phyloP scores from a whole-genome alignment of 2,113 vertebrate species.

The Sturnus vulgaris region DNA sequence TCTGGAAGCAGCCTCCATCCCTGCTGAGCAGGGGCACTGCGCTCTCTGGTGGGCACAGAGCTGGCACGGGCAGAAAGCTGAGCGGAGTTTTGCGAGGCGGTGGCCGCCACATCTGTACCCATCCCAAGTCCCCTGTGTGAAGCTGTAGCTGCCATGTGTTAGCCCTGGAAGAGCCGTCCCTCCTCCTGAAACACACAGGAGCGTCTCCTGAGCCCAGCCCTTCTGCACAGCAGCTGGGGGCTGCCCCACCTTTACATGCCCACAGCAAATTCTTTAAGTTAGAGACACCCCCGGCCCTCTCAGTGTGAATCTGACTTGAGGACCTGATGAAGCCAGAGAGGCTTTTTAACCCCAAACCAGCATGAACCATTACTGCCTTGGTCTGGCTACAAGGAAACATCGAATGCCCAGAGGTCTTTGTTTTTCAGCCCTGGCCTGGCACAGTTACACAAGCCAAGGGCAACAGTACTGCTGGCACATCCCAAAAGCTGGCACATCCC shows the following conservation, averaged over 20 bases:
- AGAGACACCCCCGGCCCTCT: rapidly evolving
- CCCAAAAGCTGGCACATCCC: neutral
- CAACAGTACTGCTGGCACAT: neutral
- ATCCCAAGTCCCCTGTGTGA: rapidly evolving
- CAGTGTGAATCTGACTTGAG: rapidly evolving
- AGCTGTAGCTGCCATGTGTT: rapidly evolving
- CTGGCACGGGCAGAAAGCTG: neutral
- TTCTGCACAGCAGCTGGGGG: neutral
- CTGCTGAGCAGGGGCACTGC: neutral
- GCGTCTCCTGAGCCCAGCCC: rapidly evolving
- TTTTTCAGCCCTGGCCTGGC: neutral
- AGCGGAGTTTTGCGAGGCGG: too few relatives aligned
- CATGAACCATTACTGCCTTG: too few relatives aligned
- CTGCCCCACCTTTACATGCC: rapidly evolving
- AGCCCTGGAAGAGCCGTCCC: neutral
- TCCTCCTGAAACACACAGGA: neutral
- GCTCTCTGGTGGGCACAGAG: slow-evolving; percentile 42
- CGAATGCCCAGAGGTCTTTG: neutral
- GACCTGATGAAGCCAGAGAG: neutral
- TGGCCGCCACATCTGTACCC: rapidly evolving
- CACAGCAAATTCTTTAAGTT: neutral
- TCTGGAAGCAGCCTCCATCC: neutral
- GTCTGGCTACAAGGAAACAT: neutral
- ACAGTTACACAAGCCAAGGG: neutral
- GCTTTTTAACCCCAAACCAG: neutral